Conservation (phyloP, 2,797 vertebrate genomes). For the Pipistrellus kuhlii region DNA sequence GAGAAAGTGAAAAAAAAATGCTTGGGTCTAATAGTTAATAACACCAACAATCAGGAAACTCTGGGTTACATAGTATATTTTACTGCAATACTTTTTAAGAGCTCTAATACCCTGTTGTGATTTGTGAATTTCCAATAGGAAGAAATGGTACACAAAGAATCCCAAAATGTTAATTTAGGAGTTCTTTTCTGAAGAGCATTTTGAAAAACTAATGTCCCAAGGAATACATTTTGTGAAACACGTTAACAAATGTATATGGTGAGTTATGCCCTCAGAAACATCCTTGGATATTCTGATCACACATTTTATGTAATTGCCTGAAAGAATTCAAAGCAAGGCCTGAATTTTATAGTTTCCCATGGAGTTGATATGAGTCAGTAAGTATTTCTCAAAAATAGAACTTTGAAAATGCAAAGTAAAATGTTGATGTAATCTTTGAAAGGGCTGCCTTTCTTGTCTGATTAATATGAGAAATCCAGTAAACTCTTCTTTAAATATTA, state of each 20-base stretch:
- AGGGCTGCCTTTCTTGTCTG: background rate
- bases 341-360: background rate
- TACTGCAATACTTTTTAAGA: background rate
- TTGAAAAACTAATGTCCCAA: background rate
- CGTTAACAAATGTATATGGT: background rate
- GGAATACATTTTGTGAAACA: conserved; percentile 22
- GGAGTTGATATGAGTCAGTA: background rate
- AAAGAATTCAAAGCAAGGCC: background rate
- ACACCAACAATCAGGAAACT: background rate
- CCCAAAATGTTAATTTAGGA: background rate
- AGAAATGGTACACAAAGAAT: background rate
- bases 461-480: background rate
- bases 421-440: background rate
- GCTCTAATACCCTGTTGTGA: background rate
- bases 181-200: background rate
- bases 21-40: background rate
- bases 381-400: conserved; percentile 44
- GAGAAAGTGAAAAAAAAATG: background rate
- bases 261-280: background rate
- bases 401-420: conserved; percentile 61
- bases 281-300: background rate
- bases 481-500: conserved; percentile 43
- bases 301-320: background rate
- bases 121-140: conserved; percentile 17
- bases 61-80: background rate